Conservation (phyloP, 2,888 invertebrate genomes). For the Pocota personata region DNA sequence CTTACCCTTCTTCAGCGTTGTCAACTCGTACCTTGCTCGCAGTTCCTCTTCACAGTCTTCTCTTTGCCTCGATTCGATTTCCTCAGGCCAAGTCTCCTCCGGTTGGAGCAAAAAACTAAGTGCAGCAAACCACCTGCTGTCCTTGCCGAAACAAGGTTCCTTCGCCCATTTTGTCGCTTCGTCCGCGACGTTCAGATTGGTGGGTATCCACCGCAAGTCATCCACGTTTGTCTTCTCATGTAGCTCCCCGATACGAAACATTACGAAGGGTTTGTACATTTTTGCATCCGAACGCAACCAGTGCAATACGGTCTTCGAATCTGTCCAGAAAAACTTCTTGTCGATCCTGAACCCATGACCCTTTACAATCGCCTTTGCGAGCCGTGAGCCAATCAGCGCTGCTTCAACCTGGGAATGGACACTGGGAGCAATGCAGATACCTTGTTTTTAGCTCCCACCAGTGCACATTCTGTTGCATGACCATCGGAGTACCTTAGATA, state of each 20-base stretch:
- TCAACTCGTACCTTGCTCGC: slow-evolving; percentile 1
- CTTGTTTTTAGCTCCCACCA: slow-evolving; percentile 1
- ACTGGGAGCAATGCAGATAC: no score
- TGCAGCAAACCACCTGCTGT: slow-evolving; percentile 44
- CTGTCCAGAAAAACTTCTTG: slow-evolving; percentile 70
- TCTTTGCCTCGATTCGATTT: neutral
- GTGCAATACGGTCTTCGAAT: slow-evolving; percentile 75
- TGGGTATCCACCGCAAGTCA: slow-evolving; percentile 56
- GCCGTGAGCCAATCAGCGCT: no score
- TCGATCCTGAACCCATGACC: neutral
- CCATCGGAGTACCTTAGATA: slow-evolving; percentile 1
- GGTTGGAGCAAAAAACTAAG: slow-evolving; percentile 59
- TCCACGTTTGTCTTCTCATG: slow-evolving; percentile 41
- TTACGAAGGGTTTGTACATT: no score
- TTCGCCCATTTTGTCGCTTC: slow-evolving; percentile 54
- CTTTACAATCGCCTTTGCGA: no score
- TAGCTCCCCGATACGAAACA: slow-evolving; percentile 53
- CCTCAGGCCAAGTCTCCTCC: slow-evolving; percentile 26
- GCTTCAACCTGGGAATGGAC: no score
- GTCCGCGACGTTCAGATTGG: slow-evolving; percentile 69
- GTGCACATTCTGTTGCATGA: neutral
- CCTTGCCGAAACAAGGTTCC: neutral
- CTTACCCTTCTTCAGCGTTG: neutral
- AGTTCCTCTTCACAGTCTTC: slow-evolving; percentile 45
- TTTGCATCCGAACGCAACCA: no score